Percentiles rank a stretch among this genome's conserved stretches.
Evolutionary conservation across 2,888 invertebrate species (phyloP).

Genomic region (Nebria salina): DNA sequence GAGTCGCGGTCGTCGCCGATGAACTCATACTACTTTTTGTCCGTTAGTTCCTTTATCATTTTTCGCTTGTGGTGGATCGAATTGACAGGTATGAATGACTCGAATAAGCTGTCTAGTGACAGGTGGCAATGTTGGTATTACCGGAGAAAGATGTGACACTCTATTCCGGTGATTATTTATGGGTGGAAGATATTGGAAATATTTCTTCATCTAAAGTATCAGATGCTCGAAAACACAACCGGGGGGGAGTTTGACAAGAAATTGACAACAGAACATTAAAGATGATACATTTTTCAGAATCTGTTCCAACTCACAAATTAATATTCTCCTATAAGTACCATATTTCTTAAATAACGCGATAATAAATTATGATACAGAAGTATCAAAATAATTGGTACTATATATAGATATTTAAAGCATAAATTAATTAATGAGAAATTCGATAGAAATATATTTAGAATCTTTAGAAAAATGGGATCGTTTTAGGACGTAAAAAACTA

Average conservation of each 20-base stretch:
- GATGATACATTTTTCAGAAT: no score
- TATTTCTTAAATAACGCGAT: no score
- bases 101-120: not conserved
- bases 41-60: not conserved
- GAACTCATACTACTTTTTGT: not conserved
- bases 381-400: no score
- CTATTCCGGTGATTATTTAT: not conserved
- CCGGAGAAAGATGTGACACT: constrained; percentile 1
- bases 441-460: no score
- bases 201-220: not conserved
- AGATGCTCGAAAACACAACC: not conserved
- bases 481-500: not conserved
- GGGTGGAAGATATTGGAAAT: not conserved
- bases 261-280: not conserved
- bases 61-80: not conserved
- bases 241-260: not conserved
- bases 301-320: no score
- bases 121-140: constrained; percentile 1
- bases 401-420: no score
- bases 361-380: no score
- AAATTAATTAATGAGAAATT: no score
- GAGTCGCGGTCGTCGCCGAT: not conserved
- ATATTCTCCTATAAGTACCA: no score
- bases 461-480: no score
- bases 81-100: constrained; percentile 1